A percentile compares a stretch with the other conserved stretches of the same genome.
Evolutionary conservation across 2,113 vertebrate species (phyloP).

Genomic region (Podarcis cretensis): DNA sequence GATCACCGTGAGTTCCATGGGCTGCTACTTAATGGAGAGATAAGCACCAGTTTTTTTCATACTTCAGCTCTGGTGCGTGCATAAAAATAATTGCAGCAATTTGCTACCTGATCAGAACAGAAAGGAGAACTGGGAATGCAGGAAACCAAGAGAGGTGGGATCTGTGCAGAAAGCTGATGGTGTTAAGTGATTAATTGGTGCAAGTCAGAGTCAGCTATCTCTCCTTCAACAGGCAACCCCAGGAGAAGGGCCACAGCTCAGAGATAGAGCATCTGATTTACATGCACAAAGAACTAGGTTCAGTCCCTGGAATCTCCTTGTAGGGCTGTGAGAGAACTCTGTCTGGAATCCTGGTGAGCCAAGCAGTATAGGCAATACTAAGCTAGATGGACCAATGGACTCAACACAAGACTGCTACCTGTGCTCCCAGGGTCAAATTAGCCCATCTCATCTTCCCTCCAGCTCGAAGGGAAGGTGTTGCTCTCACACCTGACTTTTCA

Average conservation of each 20-base stretch:
- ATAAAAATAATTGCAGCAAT: background rate
- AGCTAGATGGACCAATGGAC: too few relatives aligned
- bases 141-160: background rate
- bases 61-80: background rate
- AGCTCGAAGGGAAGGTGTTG: background rate
- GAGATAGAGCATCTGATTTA: too few relatives aligned
- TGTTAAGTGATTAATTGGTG: background rate
- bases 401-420: too few relatives aligned
- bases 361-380: too few relatives aligned
- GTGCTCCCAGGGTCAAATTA: too few relatives aligned
- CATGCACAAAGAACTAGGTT: too few relatives aligned
- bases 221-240: background rate
- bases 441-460: background rate
- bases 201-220: background rate
- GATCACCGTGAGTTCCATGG: background rate
- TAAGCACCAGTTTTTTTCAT: background rate
- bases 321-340: too few relatives aligned
- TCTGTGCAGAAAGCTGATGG: background rate
- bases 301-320: too few relatives aligned
- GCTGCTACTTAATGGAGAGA: background rate
- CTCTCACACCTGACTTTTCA: background rate
- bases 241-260: too few relatives aligned
- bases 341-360: too few relatives aligned
- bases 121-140: background rate
- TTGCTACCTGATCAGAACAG: background rate